phyloP scores from a whole-genome alignment of 2,888 invertebrate genomes.

The Melitaea athalia region DNA sequence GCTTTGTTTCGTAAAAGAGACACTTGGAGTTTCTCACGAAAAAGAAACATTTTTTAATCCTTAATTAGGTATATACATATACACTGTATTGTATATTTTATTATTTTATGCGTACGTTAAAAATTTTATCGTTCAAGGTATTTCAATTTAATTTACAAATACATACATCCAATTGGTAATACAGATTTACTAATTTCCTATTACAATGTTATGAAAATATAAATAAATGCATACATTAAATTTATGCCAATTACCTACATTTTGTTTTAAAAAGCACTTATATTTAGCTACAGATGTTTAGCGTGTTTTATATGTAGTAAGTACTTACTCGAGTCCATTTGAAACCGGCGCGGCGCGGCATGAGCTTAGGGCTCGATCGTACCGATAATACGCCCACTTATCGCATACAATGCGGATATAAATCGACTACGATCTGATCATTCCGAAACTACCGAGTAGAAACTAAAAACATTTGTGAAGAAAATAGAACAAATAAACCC shows the following conservation, averaged over 20 bases:
- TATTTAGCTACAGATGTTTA: constrained; percentile 16
- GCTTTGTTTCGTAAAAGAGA: constrained; percentile 11
- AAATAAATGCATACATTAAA: neutral
- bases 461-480: constrained; percentile 30
- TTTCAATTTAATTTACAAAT: too few relatives aligned
- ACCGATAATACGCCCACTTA: constrained; percentile 60
- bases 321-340: constrained; percentile 27
- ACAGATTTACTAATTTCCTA: neutral
- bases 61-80: neutral
- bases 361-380: constrained; percentile 53
- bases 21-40: neutral
- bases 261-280: neutral
- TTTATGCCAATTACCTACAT: neutral
- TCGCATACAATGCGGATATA: constrained; percentile 57
- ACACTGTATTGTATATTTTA: neutral
- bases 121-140: too few relatives aligned
- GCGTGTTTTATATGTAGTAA: constrained; percentile 19
- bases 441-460: constrained; percentile 26
- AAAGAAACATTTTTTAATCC: neutral
- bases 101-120: too few relatives aligned
- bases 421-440: constrained; percentile 61
- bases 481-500: constrained; percentile 21
- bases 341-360: constrained; percentile 39
- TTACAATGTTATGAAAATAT: neutral
- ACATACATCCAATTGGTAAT: too few relatives aligned